Conservation (phyloP, 2,797 vertebrate genomes). For the Choloepus didactylus region DNA sequence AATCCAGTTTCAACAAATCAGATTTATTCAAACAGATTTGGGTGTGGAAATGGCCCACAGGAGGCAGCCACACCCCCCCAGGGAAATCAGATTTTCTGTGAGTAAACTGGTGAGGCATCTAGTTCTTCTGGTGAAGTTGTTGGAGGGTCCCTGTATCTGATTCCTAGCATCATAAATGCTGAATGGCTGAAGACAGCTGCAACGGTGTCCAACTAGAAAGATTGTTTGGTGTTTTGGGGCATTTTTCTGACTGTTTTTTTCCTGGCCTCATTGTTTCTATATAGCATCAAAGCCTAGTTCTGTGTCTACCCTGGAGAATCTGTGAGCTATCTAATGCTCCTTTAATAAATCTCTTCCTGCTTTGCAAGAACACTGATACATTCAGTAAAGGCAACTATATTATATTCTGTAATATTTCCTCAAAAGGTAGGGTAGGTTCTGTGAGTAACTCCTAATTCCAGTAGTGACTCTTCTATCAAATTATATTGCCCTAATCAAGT, state of each 20-base stretch:
- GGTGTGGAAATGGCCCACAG: neutral
- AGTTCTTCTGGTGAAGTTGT: neutral
- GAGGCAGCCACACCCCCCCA: neutral
- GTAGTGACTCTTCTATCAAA: conserved; percentile 4
- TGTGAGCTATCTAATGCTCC: neutral
- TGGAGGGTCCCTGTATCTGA: neutral
- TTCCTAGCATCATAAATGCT: neutral
- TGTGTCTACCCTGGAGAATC: neutral
- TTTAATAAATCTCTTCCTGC: conserved; percentile 10
- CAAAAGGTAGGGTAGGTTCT: neutral
- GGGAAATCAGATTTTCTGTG: neutral
- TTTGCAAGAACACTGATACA: neutral
- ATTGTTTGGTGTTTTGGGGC: neutral
- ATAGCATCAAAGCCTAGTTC: neutral
- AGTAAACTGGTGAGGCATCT: neutral
- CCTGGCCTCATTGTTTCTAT: neutral
- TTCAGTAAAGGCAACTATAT: neutral
- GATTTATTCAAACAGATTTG: neutral
- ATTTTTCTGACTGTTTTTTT: neutral
- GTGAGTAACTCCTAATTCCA: conserved; percentile 6
- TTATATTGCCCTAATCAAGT: neutral
- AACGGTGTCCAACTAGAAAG: neutral
- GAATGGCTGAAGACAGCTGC: neutral
- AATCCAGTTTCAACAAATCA: neutral
- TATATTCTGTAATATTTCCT: neutral